Base-by-base conservation (phyloP, 2,888 invertebrate genomes). In the Fragum whitleyi region DNA sequence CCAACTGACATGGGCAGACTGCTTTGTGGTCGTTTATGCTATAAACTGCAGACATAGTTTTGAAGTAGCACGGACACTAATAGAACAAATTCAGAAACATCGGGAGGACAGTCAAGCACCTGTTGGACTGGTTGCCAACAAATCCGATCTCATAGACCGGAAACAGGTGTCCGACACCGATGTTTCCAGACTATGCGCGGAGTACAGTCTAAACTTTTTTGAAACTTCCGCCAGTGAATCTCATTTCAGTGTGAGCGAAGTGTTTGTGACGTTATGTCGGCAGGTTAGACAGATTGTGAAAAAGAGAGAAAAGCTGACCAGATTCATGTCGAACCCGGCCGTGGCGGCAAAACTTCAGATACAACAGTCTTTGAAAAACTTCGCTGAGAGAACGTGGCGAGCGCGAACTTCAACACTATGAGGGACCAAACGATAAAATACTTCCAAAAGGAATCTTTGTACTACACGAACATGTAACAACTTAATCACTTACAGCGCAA, bases 1-100 rank as follows among this genome's bases (percentile, higher is more conserved):
- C 28, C 89, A 90, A 57, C 83, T 92, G 26, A 68, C 81, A 16
- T 92, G 92, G 92, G 92, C 91, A 1, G 92, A 92, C 65, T 91
- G 90, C 26, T 87, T 92, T 36, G 79, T 91, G 14, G 73, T 92
- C 19, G 90, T 92, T 21, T 92, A 90, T 77, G 90, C 91, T 23
- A 87, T 92, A 14, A 91, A 87, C 0, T 88, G 90, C 59, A 76
- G 80, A 42, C 70, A 71, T 51, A 90, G 90, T 79, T 91, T 90
- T 77, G 84, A 89, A 5, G 78, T 82, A 11, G 84, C 89, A 0
- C 77, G 86, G 26, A 84, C 80, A 21, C 77, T 91, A 9, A 77
- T 89, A n/a, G 86, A 87, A 55, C 76, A 76, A 42, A 77, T 90
- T 11, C 87, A 90, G 42, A 77, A 87, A 51, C 79, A 86, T 7